These are phyloP conservation scores for Actinernus sp. DNA, from an alignment of 92 coral and sea anemone species.

Conservation along the genomic window DNA sequence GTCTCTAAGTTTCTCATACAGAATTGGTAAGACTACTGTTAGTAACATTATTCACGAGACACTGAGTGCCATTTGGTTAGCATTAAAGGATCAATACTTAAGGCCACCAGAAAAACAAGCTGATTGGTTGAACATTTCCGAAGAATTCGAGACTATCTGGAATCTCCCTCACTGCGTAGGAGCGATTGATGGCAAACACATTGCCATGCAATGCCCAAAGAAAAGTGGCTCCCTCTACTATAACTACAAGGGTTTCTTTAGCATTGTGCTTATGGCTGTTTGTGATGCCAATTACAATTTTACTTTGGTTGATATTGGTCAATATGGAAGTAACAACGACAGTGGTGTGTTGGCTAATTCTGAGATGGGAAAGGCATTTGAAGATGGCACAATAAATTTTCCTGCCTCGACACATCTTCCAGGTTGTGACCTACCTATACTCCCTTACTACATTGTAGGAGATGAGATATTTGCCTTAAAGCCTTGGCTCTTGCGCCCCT, in stretches of 20 bases:
- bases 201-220: constrained; percentile 55
- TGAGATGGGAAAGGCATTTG: constrained; percentile 57
- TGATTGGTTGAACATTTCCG: constrained; percentile 51
- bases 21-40: constrained; percentile 57
- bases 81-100: constrained; percentile 42
- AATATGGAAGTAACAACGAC: constrained; percentile 64
- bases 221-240: constrained; percentile 48
- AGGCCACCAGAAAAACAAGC: constrained; percentile 42
- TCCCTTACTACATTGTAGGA: constrained; percentile 58
- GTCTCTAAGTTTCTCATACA: constrained; percentile 39
- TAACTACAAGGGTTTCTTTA: constrained; percentile 57
- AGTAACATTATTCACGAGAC: constrained; percentile 55
- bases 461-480: constrained; percentile 56
- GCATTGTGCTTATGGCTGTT: constrained; percentile 50
- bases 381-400: constrained; percentile 20
- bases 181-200: constrained; percentile 60
- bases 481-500: constrained; percentile 36
- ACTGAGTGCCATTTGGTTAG: constrained; percentile 44
- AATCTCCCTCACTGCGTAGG: constrained; percentile 56
- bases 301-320: constrained; percentile 48
- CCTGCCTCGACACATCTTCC: constrained; percentile 38
- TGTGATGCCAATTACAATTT: constrained; percentile 58
- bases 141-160: constrained; percentile 41
- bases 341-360: constrained; percentile 52
- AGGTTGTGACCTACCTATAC: constrained; percentile 17